phyloP scores from a whole-genome alignment of 2,888 invertebrate genomes.

The Microplitis manilae region DNA sequence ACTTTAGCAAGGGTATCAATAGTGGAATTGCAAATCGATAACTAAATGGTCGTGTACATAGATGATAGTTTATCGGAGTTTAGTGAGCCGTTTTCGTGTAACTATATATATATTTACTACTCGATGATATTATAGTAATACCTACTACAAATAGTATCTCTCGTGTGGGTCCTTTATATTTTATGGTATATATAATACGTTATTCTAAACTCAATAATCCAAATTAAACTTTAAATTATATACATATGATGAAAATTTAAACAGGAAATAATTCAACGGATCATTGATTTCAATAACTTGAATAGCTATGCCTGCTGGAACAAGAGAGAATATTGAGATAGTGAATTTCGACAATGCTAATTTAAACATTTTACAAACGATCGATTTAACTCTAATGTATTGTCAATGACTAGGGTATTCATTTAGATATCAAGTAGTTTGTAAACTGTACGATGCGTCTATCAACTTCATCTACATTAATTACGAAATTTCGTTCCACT shows the following conservation, averaged over 20 bases:
- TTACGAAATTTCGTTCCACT: neutral
- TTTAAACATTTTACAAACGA: constrained; percentile 25
- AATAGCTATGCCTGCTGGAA: neutral
- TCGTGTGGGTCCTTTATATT: neutral
- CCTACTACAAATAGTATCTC: neutral
- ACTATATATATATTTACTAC: neutral
- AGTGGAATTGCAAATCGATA: constrained; percentile 62
- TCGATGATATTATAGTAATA: neutral
- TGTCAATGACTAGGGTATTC: constrained; percentile 34
- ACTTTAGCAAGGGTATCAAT: constrained; percentile 51
- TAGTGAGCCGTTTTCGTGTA: constrained; percentile 10
- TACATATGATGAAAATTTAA: constrained; percentile 5
- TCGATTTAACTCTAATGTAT: constrained; percentile 35
- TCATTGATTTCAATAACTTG: constrained; percentile 2
- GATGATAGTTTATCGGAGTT: constrained; percentile 51
- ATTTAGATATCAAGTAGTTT: constrained; percentile 36
- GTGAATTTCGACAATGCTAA: constrained; percentile 29
- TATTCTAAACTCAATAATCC: neutral
- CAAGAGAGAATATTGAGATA: constrained; percentile 8
- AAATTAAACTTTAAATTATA: neutral
- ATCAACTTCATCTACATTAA: constrained; percentile 30
- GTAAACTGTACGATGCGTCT: constrained; percentile 33
- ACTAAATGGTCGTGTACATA: constrained; percentile 53
- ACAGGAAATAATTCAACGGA: neutral
- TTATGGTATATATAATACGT: neutral